phyloP scores from a whole-genome alignment of 2,113 vertebrate species.

The Miniopterus natalensis region DNA sequence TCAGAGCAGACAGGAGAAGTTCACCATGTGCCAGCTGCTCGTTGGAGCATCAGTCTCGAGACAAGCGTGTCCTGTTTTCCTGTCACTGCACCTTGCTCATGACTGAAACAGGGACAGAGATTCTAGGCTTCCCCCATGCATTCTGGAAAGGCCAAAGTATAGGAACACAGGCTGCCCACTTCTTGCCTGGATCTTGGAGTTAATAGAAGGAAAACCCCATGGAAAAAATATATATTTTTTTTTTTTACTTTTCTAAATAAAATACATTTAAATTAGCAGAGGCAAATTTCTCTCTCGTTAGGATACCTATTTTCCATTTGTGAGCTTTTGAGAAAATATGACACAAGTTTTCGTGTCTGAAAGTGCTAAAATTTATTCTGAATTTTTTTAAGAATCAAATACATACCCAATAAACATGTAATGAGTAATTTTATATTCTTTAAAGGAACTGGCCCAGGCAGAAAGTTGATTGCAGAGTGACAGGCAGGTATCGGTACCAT shows the following conservation, averaged over 20 bases:
- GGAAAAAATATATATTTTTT: too few species aligned
- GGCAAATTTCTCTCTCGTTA: neutral
- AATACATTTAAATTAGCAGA: neutral
- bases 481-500: neutral
- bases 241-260: neutral
- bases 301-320: neutral
- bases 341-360: neutral
- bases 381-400: neutral
- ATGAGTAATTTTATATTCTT: constrained; percentile 23
- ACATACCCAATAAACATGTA: neutral
- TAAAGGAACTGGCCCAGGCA: neutral
- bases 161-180: neutral
- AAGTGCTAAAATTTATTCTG: neutral
- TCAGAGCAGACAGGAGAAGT: neutral
- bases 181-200: neutral
- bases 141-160: neutral
- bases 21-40: rapidly evolving
- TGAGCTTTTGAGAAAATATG: neutral
- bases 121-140: neutral
- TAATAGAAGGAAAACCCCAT: neutral
- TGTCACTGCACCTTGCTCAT: neutral
- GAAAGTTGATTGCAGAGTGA: neutral
- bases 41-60: neutral
- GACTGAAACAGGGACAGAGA: neutral
- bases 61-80: neutral